Conservation (phyloP, 2,113 vertebrate genomes). For the Lethenteron reissneri region DNA sequence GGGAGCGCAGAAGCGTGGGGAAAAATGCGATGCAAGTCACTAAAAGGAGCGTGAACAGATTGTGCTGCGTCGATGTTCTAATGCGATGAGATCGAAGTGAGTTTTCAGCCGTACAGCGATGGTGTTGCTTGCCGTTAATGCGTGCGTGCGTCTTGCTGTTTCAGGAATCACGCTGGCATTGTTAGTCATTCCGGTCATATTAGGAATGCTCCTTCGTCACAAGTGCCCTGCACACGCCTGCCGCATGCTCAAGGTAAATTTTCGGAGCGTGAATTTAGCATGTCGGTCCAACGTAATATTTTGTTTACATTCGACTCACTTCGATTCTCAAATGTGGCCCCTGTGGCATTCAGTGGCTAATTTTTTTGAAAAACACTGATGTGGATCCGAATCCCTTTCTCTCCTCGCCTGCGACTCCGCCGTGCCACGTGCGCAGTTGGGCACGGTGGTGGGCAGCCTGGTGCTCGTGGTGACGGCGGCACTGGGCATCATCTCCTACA, state of each 20-base stretch:
- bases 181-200: conserved; percentile 20
- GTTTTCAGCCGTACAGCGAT: neutral
- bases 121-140: neutral
- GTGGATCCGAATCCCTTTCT: neutral
- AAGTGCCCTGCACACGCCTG: conserved; percentile 24
- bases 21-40: too few relatives aligned
- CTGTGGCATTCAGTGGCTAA: neutral
- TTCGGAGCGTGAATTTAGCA: neutral
- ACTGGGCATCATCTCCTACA: too few relatives aligned
- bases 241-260: conserved; percentile 21
- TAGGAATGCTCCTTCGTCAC: conserved; percentile 20
- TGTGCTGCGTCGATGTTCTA: neutral
- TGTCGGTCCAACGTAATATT: too few relatives aligned
- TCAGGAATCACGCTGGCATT: conserved; percentile 21
- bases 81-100: neutral
- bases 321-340: neutral
- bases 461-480: too few relatives aligned
- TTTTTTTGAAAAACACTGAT: neutral
- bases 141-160: neutral
- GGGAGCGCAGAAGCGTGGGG: neutral
- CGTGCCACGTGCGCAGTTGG: neutral
- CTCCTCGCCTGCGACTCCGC: neutral
- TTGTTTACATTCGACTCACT: neutral
- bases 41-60: too few relatives aligned
- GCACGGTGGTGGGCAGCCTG: neutral